phyloP scores from a whole-genome alignment of 1,140 invertebrate genomes.

The Drosophila quadrilineata region DNA sequence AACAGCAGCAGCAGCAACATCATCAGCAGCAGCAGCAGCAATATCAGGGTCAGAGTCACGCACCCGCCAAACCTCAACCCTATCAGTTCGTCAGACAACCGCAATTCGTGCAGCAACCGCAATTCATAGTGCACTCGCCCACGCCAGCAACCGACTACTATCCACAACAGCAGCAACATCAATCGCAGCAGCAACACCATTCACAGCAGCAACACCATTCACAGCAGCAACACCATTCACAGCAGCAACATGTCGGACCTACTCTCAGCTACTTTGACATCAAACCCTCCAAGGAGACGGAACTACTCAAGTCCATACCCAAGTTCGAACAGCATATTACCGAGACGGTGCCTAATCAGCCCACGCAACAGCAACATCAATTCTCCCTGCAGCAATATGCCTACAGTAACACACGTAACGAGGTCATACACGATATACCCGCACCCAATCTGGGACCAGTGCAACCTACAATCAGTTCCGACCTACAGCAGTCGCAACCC shows the following conservation, averaged over 20 bases:
- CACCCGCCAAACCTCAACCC: conserved; percentile 71
- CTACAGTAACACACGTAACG: conserved; percentile 62
- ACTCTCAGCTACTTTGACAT: conserved; percentile 69
- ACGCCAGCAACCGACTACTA: conserved; percentile 77
- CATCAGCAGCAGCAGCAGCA: conserved; percentile 58
- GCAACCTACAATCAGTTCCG: conserved; percentile 9
- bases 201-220: conserved; percentile 57
- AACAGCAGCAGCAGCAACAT: conserved; percentile 58
- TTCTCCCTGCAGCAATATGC: conserved; percentile 47
- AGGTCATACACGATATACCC: conserved; percentile 78
- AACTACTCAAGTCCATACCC: conserved; percentile 87
- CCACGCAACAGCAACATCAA: conserved; percentile 29
- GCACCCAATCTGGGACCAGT: conserved; percentile 69
- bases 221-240: conserved; percentile 52
- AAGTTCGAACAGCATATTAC: conserved; percentile 89
- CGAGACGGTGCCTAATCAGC: conserved; percentile 79
- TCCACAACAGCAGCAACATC: conserved; percentile 55
- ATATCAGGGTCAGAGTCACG: conserved; percentile 29
- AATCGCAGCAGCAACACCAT: conserved; percentile 55
- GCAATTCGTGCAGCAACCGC: conserved; percentile 46
- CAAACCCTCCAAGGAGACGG: conserved; percentile 82
- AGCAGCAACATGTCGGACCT: conserved; percentile 23
- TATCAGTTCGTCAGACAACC: conserved; percentile 80
- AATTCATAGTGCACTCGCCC: conserved; percentile 59
- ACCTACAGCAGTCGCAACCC: conserved; percentile 26